These are phyloP conservation scores for Taeniopygia guttata DNA, from an alignment of 2,797 vertebrate genomes.

Conservation along the genomic window DNA sequence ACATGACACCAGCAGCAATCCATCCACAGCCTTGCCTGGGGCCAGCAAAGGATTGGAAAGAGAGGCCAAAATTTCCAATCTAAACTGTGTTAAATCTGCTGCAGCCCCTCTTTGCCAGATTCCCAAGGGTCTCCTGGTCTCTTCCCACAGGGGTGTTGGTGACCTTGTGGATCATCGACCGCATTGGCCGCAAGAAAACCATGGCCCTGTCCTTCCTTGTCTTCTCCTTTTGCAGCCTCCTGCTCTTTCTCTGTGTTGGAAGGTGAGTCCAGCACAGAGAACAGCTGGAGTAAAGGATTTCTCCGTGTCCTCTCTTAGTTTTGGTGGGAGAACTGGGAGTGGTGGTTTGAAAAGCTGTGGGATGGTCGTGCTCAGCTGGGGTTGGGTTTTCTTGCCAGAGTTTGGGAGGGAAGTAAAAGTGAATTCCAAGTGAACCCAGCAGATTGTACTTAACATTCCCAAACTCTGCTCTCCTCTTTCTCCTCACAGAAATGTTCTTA, in stretches of 20 bases:
- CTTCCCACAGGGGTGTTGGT: slow-evolving; percentile 86
- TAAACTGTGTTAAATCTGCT: not conserved
- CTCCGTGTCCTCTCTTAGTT: not conserved
- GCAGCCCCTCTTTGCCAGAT: not conserved
- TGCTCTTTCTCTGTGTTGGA: slow-evolving; percentile 92
- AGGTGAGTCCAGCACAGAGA: slow-evolving; percentile 74
- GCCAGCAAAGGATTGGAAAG: not conserved
- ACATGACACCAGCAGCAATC: not conserved
- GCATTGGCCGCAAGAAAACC: slow-evolving; percentile 94
- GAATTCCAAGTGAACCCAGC: not conserved
- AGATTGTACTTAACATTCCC: not conserved
- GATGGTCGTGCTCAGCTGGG: accelerated
- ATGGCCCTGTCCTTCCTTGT: slow-evolving; percentile 94
- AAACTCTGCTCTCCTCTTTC: slow-evolving; percentile 42
- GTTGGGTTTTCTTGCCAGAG: not conserved
- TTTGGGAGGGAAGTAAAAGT: not conserved
- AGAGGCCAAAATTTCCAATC: not conserved
- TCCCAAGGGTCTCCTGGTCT: not conserved
- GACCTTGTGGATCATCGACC: slow-evolving; percentile 96
- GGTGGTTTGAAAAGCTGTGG: not conserved
- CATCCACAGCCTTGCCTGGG: not conserved
- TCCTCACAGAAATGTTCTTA: slow-evolving; percentile 83
- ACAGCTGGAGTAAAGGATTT: accelerated
- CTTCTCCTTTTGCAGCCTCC: slow-evolving; percentile 92
- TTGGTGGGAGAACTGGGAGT: not conserved